A percentile compares a stretch with the other conserved stretches of the same genome.
Conservation (phyloP, 2,888 invertebrate species). For the Hecatera dysodea region DNA sequence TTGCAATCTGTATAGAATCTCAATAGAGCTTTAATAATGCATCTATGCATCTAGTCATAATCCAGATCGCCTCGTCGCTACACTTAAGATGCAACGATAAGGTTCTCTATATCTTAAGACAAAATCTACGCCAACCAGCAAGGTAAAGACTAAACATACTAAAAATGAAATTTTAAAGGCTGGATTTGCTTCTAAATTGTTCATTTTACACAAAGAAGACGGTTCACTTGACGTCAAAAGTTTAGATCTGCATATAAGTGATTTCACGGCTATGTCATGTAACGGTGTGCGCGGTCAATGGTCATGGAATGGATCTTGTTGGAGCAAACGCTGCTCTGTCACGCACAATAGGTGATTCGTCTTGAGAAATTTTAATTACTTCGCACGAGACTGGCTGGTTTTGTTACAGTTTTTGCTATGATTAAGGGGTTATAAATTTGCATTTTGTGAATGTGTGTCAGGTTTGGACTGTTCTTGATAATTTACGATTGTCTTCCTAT, state of each 20-base stretch:
- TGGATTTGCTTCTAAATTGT: slow-evolving; percentile 30
- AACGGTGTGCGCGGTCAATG: slow-evolving; percentile 75
- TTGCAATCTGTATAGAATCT: background rate
- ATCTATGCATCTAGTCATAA: slow-evolving; percentile 14
- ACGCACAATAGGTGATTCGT: slow-evolving; percentile 81
- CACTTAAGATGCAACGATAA: slow-evolving; percentile 1
- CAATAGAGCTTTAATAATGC: slow-evolving; percentile 2
- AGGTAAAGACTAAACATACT: background rate
- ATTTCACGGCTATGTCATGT: slow-evolving; percentile 68
- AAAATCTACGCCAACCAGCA: slow-evolving; percentile 25
- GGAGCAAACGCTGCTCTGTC: slow-evolving; percentile 70
- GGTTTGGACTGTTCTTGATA: background rate
- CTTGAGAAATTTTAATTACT: slow-evolving; percentile 77
- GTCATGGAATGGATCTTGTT: slow-evolving; percentile 71
- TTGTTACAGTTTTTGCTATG: slow-evolving; percentile 51
- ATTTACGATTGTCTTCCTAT: background rate
- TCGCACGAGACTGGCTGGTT: slow-evolving; percentile 73
- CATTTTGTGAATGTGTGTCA: background rate
- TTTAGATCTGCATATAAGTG: slow-evolving; percentile 63
- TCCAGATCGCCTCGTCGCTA: slow-evolving; percentile 4
- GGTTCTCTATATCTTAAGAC: slow-evolving; percentile 14
- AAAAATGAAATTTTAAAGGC: slow-evolving; percentile 9
- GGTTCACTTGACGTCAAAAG: slow-evolving; percentile 39
- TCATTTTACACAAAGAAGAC: slow-evolving; percentile 24
- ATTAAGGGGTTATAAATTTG: slow-evolving; percentile 54